Base-by-base conservation (phyloP, 2,113 vertebrate genomes). In the Salvelinus sp. region DNA sequence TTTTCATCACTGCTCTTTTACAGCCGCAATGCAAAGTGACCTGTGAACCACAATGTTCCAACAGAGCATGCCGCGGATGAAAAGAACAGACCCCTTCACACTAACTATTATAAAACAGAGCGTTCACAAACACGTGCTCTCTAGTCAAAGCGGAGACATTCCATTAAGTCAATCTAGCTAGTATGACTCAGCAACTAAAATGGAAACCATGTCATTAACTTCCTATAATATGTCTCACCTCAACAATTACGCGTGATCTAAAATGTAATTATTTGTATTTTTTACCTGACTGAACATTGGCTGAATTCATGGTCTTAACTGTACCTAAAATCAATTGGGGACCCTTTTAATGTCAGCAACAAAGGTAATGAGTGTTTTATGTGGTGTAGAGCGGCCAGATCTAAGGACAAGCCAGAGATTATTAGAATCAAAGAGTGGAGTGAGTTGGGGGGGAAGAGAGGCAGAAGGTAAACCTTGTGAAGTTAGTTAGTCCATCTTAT, bases 341-440 rank as follows among this genome's bases (percentile, higher is more conserved):
- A n/a, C n/a, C 22, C 65, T 60, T 25, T n/a, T 69, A 54, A 76
- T 69, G 44, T 14, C n/a, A n/a, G 16, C 73, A 14, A 66, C 13
- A 63, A 77, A 18, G 72, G 44, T 60, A 67, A 71, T 76, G 23
- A 62, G 14, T 4, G 76, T 74, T 77, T 73, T n/a, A 10, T 54
- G 44, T 10, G 38, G 68, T 27, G 14, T 75, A 23, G 14, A 47
- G 69, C 3, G 44, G 47, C n/a, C 12, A 22, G 74, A 69, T 44
- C 3, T 18, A 38, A 68, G 30, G 50, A 79, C 47, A 58, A n/a
- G 75, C 72, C 27, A 65, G 66, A 69, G 57, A 69, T 28, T 1
- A 57, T 47, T 48, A 20, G 69, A 65, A 62, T 72, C 50, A 44
- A 44, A n/a, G 22, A 18, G 30, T 6, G n/a, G 3, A 22, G n/a